Evolutionary conservation across 37 sponge, comb jelly and placozoan genomes (phyloP).

Genomic region (Tethya wilhelma): DNA sequence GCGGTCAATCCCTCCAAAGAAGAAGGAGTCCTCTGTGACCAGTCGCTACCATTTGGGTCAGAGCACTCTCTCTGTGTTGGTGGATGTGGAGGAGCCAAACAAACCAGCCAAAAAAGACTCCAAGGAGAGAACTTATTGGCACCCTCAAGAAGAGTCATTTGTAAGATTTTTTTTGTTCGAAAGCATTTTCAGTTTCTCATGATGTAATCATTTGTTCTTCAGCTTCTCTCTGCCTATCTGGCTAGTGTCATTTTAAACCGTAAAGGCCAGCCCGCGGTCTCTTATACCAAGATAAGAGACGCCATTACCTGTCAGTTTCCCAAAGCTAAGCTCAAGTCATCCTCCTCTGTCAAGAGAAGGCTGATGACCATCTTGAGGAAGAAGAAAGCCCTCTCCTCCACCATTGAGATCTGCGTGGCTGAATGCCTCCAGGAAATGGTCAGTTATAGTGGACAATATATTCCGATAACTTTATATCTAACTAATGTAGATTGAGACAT

Average conservation of each 20-base stretch:
- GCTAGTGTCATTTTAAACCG: background rate
- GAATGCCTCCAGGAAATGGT: conserved; percentile 50
- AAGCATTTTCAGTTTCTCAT: background rate
- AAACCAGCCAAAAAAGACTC: background rate
- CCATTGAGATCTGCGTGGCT: conserved; percentile 15
- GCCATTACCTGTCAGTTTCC: conserved; percentile 2
- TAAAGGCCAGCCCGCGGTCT: conserved; percentile 2
- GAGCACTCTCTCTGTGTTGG: background rate
- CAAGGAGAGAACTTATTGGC: conserved; percentile 25
- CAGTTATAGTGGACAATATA: background rate
- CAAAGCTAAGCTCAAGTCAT: background rate
- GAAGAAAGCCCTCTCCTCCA: background rate
- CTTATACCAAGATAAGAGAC: background rate
- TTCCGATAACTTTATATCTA: background rate
- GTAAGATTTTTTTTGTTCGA: conserved; percentile 16
- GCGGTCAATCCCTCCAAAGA: too few relatives aligned
- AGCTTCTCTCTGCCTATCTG: conserved; percentile 35
- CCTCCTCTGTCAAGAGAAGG: conserved; percentile 8
- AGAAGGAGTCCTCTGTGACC: background rate
- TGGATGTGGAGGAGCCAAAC: background rate
- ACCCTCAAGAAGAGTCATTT: conserved; percentile 32
- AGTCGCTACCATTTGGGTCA: background rate
- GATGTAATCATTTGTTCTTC: background rate
- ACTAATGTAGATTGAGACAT: background rate
- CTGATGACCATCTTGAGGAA: conserved; percentile 1